These are phyloP conservation scores for Sorex maritimensis DNA, from an alignment of 2,797 vertebrate genomes.

Conservation along the genomic window DNA sequence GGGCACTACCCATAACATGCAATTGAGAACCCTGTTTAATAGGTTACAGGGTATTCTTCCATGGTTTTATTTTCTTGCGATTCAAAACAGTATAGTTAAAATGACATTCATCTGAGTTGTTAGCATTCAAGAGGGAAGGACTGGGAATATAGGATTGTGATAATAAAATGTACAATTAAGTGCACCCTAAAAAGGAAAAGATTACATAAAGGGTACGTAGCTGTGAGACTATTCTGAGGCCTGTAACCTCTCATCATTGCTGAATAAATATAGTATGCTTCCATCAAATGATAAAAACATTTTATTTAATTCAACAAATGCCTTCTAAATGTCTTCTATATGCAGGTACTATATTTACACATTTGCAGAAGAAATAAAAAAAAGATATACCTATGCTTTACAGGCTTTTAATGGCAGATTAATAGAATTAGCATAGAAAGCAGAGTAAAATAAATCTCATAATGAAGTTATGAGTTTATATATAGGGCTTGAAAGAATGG, in stretches of 20 bases:
- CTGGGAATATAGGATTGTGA: neutral
- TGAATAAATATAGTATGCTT: neutral
- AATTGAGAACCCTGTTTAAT: neutral
- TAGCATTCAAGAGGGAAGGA: neutral
- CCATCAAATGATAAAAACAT: slow-evolving; percentile 15
- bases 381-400: neutral
- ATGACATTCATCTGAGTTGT: neutral
- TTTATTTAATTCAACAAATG: slow-evolving; percentile 45
- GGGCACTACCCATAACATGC: neutral
- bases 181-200: neutral
- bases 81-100: neutral
- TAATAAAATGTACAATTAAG: neutral
- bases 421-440: slow-evolving; percentile 18
- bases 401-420: neutral
- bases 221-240: slow-evolving; percentile 50
- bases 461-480: neutral
- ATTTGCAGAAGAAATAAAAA: slow-evolving; percentile 45
- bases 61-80: neutral
- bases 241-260: neutral
- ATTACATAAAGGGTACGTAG: neutral
- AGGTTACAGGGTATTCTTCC: too few relatives aligned
- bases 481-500: neutral
- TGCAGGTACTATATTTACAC: neutral
- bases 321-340: slow-evolving; percentile 38
- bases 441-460: slow-evolving; percentile 37